These are phyloP conservation scores for Aphelocoma californica DNA, from an alignment of 2,797 vertebrate genomes.

Conservation along the genomic window DNA sequence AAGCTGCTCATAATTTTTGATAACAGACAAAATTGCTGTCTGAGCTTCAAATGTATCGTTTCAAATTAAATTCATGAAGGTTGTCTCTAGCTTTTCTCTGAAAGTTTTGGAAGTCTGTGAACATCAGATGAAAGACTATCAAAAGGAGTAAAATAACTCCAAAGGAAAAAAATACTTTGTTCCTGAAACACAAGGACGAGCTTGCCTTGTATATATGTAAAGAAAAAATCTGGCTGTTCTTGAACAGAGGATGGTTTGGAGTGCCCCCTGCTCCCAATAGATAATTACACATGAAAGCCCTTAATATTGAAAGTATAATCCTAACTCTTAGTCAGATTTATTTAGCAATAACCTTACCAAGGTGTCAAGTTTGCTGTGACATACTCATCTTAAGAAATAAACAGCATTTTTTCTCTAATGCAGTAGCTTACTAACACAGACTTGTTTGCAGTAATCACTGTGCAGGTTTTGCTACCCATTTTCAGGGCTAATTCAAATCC, in stretches of 20 bases:
- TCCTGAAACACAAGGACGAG: neutral
- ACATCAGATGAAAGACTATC: neutral
- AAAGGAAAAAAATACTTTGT: neutral
- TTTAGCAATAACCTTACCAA: neutral
- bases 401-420: neutral
- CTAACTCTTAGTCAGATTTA: neutral
- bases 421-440: neutral
- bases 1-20: neutral
- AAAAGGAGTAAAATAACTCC: neutral
- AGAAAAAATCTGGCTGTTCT: neutral
- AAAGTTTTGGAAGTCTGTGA: neutral
- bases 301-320: neutral
- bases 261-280: rapidly evolving
- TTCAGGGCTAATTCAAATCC: conserved; percentile 16
- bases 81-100: neutral
- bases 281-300: neutral
- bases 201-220: neutral
- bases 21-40: neutral
- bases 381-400: neutral
- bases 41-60: neutral
- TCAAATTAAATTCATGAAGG: neutral
- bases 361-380: neutral
- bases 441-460: neutral
- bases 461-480: neutral
- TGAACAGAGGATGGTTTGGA: neutral